Percentiles rank a stretch among this genome's conserved stretches.
phyloP scores from a whole-genome alignment of 1,140 invertebrate genomes.

The Leptopilina boulardi region DNA sequence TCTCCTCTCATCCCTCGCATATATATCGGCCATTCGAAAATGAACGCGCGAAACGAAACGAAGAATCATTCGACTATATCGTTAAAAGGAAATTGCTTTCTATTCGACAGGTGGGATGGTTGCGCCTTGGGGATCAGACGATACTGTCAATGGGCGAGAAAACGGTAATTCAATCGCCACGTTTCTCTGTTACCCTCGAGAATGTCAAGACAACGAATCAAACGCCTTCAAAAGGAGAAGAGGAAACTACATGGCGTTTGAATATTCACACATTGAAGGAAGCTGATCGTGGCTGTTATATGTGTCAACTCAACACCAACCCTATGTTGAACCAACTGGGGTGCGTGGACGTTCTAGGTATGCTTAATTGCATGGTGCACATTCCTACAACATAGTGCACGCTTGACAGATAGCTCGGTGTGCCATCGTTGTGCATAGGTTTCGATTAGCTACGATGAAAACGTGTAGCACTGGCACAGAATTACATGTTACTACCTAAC shows the following conservation, averaged over 20 bases:
- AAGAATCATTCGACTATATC: conserved; percentile 42
- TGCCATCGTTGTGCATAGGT: conserved; percentile 21
- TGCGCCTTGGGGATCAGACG: conserved; percentile 78
- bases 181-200: conserved; percentile 76
- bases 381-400: conserved; percentile 25
- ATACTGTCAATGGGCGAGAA: conserved; percentile 78
- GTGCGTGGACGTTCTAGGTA: conserved; percentile 85
- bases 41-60: conserved; percentile 22
- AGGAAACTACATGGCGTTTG: conserved; percentile 79
- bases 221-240: conserved; percentile 61
- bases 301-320: conserved; percentile 84
- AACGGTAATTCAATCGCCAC: conserved; percentile 77
- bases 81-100: conserved; percentile 52
- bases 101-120: conserved; percentile 78
- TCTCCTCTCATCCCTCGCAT: neutral
- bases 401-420: conserved; percentile 28
- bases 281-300: conserved; percentile 80
- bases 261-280: conserved; percentile 81
- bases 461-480: conserved; percentile 24
- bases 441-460: conserved; percentile 27
- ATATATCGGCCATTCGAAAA: neutral
- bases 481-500: conserved; percentile 2
- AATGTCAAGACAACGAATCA: conserved; percentile 69
- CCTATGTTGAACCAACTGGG: conserved; percentile 83
- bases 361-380: conserved; percentile 59